These are phyloP conservation scores for Myripristis murdjan DNA, from an alignment of 2,797 vertebrate species.

Conservation along the genomic window DNA sequence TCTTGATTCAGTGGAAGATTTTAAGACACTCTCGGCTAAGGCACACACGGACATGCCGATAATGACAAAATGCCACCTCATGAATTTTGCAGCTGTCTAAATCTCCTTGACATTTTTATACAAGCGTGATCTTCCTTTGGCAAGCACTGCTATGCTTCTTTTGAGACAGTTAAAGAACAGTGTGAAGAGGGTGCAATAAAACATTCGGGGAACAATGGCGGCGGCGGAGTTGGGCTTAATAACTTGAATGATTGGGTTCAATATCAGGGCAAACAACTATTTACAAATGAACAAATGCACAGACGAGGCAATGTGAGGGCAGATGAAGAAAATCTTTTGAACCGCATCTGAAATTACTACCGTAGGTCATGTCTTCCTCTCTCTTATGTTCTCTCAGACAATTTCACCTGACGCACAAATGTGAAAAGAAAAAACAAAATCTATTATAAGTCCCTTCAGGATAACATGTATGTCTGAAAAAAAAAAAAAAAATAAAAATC, in stretches of 20 bases:
- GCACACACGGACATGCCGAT: slow-evolving; percentile 55
- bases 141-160: slow-evolving; percentile 22
- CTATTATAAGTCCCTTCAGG: background rate
- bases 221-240: slow-evolving; percentile 14
- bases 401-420: background rate
- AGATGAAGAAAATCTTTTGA: background rate
- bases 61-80: slow-evolving; percentile 59
- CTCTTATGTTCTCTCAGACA: background rate
- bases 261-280: slow-evolving; percentile 1
- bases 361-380: background rate
- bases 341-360: background rate
- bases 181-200: slow-evolving; percentile 7
- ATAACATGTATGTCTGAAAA: background rate
- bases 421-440: background rate
- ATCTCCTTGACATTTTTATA: slow-evolving; percentile 72
- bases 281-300: slow-evolving; percentile 26
- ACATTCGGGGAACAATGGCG: slow-evolving; percentile 10
- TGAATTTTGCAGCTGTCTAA: slow-evolving; percentile 71
- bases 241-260: slow-evolving; percentile 26
- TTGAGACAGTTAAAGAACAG: slow-evolving; percentile 29
- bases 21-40: slow-evolving; percentile 45
- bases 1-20: slow-evolving; percentile 36
- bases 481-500: no score
- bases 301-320: background rate
- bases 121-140: slow-evolving; percentile 34